These are phyloP conservation scores for Neodiprion pinetum DNA, from an alignment of 1,140 invertebrate genomes.

Conservation along the genomic window DNA sequence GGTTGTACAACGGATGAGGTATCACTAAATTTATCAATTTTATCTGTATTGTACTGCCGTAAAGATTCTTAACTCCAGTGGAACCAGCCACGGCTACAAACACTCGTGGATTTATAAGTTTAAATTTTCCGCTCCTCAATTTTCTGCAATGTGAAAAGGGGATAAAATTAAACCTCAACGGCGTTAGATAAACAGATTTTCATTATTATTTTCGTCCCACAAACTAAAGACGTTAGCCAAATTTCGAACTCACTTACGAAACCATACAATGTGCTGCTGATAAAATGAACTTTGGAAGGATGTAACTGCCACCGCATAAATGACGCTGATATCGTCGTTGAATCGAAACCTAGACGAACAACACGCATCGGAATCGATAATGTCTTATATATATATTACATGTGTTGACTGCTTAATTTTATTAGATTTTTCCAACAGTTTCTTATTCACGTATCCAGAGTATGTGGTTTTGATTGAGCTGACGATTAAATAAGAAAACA, in stretches of 20 bases:
- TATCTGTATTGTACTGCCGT: conserved; percentile 38
- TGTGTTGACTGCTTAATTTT: conserved; percentile 23
- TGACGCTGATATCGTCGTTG: conserved; percentile 36
- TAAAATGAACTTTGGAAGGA: conserved; percentile 40
- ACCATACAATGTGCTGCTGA: conserved; percentile 47
- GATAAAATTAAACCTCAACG: background rate
- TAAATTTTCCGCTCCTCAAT: conserved; percentile 32
- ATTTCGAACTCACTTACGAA: conserved; percentile 30
- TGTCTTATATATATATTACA: background rate
- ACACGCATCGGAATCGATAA: conserved; percentile 7
- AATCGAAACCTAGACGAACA: conserved; percentile 40
- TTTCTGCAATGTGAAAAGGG: background rate
- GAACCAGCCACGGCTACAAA: conserved; percentile 45
- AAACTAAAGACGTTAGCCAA: too few species aligned
- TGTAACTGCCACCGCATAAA: conserved; percentile 43
- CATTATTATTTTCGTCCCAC: too few species aligned
- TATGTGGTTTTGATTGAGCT: background rate
- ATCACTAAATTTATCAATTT: conserved; percentile 40
- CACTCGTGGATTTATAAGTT: conserved; percentile 35
- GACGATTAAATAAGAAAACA: background rate
- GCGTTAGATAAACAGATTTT: background rate
- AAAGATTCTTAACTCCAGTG: conserved; percentile 39
- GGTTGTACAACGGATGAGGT: conserved; percentile 45
- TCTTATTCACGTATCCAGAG: conserved; percentile 11
- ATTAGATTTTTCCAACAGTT: conserved; percentile 27